A percentile compares a stretch with the other conserved stretches of the same genome.
Conservation (phyloP, 92 coral and sea anemone species). For the Plumapathes pennacea region DNA sequence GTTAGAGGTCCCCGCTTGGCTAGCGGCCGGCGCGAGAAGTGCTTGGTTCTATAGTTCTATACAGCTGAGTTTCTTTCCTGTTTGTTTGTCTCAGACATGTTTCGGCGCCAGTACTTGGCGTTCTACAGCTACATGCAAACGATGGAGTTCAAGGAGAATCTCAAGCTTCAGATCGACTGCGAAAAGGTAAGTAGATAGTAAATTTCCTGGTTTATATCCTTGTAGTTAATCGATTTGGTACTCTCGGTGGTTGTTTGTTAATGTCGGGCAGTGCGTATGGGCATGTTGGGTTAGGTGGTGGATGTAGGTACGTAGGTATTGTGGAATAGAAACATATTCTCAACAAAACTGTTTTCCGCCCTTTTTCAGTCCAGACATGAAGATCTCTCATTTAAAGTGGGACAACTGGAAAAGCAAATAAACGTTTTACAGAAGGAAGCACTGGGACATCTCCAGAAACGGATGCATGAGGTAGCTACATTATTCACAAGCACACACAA, state of each 20-base stretch:
- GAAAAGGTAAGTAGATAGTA: conserved; percentile 52
- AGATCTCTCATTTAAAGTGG: conserved; percentile 61
- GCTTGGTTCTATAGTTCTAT: not conserved
- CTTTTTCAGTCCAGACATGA: conserved; percentile 61
- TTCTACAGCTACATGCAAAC: conserved; percentile 86
- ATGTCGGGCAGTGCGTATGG: too few species aligned
- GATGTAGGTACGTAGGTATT: too few species aligned
- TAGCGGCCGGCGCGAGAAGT: not conserved
- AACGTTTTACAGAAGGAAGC: conserved; percentile 84
- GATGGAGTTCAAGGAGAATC: conserved; percentile 63
- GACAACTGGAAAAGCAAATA: conserved; percentile 70
- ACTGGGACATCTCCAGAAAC: conserved; percentile 52
- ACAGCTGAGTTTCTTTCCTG: not conserved
- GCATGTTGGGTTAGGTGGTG: too few species aligned
- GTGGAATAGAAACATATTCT: too few species aligned
- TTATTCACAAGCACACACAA: too few species aligned
- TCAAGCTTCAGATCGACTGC: conserved; percentile 66
- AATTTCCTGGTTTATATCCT: too few species aligned
- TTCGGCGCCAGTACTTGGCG: conserved; percentile 71
- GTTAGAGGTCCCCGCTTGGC: not conserved
- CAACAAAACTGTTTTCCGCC: not conserved
- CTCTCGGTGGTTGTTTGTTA: too few species aligned
- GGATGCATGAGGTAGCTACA: conserved; percentile 77
- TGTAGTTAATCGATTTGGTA: too few species aligned
- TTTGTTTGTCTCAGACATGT: conserved; percentile 54